These are phyloP conservation scores for Australoheros facetus DNA, from an alignment of 2,797 vertebrate species.

Conservation along the genomic window DNA sequence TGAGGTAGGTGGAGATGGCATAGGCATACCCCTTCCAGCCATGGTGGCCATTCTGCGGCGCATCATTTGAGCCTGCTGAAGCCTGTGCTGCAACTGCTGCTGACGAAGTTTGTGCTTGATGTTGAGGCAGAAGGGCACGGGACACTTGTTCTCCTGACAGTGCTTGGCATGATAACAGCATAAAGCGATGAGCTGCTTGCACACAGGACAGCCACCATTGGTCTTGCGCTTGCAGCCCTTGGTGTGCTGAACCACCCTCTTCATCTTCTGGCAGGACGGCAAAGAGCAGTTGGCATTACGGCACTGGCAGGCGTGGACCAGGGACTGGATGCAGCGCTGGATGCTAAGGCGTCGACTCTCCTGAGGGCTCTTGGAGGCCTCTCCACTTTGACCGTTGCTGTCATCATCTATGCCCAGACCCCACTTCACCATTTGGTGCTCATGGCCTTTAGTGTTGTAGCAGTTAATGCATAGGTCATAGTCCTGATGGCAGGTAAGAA, in stretches of 20 bases:
- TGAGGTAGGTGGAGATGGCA: constrained; percentile 96
- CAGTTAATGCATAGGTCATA: constrained; percentile 99
- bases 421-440: constrained; percentile 99
- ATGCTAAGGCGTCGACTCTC: constrained; percentile 98
- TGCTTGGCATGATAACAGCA: constrained; percentile 99
- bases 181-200: constrained; percentile 98
- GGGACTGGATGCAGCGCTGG: constrained; percentile 98
- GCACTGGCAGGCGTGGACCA: constrained; percentile 98
- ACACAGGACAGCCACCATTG: constrained; percentile 97
- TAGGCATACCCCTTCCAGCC: constrained; percentile 94
- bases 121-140: constrained; percentile 98
- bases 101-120: constrained; percentile 99
- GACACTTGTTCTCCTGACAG: constrained; percentile 99
- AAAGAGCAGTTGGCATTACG: constrained; percentile 98
- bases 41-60: constrained; percentile 98
- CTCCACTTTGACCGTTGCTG: constrained; percentile 89
- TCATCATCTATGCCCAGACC: constrained; percentile 96
- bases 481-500: constrained; percentile 80
- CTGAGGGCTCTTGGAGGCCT: constrained; percentile 97
- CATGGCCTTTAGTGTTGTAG: constrained; percentile 95
- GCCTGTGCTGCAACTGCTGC: constrained; percentile 97
- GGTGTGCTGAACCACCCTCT: constrained; percentile 98
- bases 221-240: constrained; percentile 99
- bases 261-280: constrained; percentile 99
- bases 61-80: constrained; percentile 98